Conservation (phyloP, 2,113 vertebrate species). For the Theristicus caerulescens region DNA sequence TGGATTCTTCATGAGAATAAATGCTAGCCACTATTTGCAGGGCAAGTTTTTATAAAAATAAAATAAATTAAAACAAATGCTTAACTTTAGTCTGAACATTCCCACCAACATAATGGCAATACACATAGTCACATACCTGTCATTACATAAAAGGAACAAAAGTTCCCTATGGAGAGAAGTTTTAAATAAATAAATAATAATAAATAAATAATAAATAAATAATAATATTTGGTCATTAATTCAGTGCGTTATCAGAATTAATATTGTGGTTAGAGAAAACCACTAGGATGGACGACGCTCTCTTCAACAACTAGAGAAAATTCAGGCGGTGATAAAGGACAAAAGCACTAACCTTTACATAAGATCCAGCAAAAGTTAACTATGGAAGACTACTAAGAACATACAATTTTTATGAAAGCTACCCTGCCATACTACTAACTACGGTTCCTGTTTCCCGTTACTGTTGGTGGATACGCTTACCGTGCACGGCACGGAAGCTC, state of each 20-base stretch:
- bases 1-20: not conserved
- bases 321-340: accelerated
- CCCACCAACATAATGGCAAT: not conserved
- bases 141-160: not conserved
- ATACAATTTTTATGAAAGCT: accelerated
- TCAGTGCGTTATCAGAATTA: no score
- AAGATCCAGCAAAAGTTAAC: not conserved
- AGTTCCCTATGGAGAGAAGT: not conserved
- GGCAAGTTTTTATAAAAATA: not conserved
- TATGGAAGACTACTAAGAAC: accelerated
- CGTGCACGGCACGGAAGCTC: accelerated
- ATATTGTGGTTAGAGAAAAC: no score
- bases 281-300: accelerated
- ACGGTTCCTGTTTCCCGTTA: accelerated
- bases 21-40: not conserved
- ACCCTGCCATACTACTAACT: accelerated
- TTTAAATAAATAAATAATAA: not conserved
- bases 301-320: no score
- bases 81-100: not conserved
- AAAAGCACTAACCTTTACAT: accelerated
- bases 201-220: no score
- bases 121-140: no score
- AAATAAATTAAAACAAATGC: not conserved
- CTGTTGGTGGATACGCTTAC: accelerated
- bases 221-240: no score